phyloP scores from a whole-genome alignment of 2,113 vertebrate species.

The Trogon melanurus region DNA sequence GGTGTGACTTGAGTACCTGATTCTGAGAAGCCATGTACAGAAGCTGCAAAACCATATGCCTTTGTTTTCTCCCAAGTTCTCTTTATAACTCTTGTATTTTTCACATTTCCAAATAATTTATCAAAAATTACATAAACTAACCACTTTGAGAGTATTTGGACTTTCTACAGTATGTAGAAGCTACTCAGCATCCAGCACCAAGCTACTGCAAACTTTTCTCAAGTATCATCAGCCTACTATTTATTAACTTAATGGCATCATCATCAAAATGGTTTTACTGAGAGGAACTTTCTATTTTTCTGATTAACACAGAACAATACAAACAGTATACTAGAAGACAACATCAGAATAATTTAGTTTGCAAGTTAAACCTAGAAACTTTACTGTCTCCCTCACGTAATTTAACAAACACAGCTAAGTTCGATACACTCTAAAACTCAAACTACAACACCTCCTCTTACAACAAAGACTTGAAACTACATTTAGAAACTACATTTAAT shows the following conservation, averaged over 20 bases:
- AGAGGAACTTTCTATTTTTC: not conserved
- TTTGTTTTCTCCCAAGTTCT: not conserved
- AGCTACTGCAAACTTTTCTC: not conserved
- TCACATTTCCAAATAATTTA: not conserved
- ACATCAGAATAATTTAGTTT: not conserved
- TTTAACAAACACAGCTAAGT: not conserved
- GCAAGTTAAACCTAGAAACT: not conserved
- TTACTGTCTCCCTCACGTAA: not conserved
- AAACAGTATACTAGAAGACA: not conserved
- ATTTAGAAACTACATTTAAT: not conserved
- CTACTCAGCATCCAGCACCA: not conserved
- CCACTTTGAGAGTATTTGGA: not conserved
- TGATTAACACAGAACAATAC: not conserved
- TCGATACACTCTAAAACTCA: not conserved
- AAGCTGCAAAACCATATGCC: not conserved
- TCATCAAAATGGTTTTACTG: not conserved
- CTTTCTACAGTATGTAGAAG: not conserved
- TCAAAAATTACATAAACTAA: not conserved
- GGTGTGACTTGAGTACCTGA: not conserved
- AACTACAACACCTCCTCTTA: not conserved
- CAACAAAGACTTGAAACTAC: not conserved
- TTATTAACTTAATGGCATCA: not conserved
- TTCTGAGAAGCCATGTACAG: not conserved
- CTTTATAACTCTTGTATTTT: not conserved
- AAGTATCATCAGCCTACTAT: not conserved